Evolutionary conservation across 1,140 invertebrate genomes (phyloP).

Genomic region (Saccostrea glomerata): DNA sequence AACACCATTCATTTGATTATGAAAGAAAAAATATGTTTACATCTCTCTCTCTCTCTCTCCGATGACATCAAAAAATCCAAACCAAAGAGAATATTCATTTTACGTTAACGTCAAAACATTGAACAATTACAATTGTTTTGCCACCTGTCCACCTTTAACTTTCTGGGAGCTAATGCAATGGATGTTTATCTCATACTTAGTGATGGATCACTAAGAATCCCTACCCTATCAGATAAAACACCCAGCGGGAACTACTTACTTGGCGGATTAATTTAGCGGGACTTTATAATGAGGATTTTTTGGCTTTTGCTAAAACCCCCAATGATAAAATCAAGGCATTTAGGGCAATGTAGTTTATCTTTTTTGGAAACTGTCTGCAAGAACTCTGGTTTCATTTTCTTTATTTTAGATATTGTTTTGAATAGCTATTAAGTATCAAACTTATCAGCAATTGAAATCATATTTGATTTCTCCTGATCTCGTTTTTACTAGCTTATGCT

Average conservation of each 20-base stretch:
- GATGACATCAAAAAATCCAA: too few relatives aligned
- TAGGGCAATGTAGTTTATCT: constrained; percentile 8
- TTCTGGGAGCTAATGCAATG: neutral
- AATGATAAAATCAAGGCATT: constrained; percentile 24
- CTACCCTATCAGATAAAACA: constrained; percentile 31
- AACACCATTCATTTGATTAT: too few relatives aligned
- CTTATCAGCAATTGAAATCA: constrained; percentile 31
- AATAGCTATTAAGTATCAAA: constrained; percentile 23
- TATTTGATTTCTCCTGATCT: constrained; percentile 12
- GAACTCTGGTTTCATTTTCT: constrained; percentile 6
- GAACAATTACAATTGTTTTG: constrained; percentile 1
- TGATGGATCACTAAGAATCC: constrained; percentile 26
- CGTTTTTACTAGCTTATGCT: constrained; percentile 23
- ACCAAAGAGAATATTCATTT: too few relatives aligned
- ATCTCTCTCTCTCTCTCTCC: too few relatives aligned
- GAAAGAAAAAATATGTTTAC: too few relatives aligned
- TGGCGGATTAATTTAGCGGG: constrained; percentile 33
- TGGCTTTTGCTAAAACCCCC: neutral
- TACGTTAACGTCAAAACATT: constrained; percentile 4
- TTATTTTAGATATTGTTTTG: constrained; percentile 24
- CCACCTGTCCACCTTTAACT: constrained; percentile 16
- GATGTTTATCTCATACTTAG: constrained; percentile 7
- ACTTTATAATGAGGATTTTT: constrained; percentile 25
- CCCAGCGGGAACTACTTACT: constrained; percentile 25
- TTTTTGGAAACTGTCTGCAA: constrained; percentile 6